Conservation (phyloP, 2,888 invertebrate species). For the Volucella bombylans region DNA sequence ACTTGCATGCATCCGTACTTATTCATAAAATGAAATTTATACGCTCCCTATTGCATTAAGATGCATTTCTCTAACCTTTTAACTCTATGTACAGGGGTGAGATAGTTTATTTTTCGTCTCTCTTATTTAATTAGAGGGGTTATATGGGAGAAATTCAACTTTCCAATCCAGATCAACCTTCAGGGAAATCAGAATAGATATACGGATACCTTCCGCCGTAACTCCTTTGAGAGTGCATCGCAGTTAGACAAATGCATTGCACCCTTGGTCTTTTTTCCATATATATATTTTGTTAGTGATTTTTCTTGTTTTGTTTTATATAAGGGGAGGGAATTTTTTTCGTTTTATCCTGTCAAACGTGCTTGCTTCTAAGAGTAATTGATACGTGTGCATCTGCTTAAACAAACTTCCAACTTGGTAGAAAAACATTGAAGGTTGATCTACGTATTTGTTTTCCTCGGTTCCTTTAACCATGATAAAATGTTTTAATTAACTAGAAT, state of each 20-base stretch:
- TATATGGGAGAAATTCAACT: slow-evolving; percentile 36
- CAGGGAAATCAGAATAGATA: slow-evolving; percentile 55
- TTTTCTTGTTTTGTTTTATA: slow-evolving; percentile 34
- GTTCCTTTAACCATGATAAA: slow-evolving; percentile 42
- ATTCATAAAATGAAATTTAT: slow-evolving; percentile 48
- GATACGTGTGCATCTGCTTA: slow-evolving; percentile 58
- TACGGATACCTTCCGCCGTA: slow-evolving; percentile 22
- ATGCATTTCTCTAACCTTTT: slow-evolving; percentile 14
- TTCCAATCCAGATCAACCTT: slow-evolving; percentile 53
- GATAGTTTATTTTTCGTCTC: neutral
- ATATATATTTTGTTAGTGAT: slow-evolving; percentile 25
- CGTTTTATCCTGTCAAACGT: slow-evolving; percentile 32
- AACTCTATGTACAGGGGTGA: slow-evolving; percentile 23
- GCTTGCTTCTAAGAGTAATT: slow-evolving; percentile 42
- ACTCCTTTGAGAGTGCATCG: slow-evolving; percentile 34
- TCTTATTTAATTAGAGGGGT: slow-evolving; percentile 39
- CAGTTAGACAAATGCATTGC: slow-evolving; percentile 13
- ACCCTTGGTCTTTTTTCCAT: slow-evolving; percentile 16
- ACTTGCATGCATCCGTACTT: slow-evolving; percentile 1
- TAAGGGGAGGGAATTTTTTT: neutral
- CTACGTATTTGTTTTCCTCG: neutral
- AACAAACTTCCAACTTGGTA: slow-evolving; percentile 21
- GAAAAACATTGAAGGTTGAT: slow-evolving; percentile 24
- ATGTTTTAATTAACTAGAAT: slow-evolving; percentile 67
- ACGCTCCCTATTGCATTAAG: neutral